Evolutionary conservation across 2,888 invertebrate species (phyloP).

Genomic region (Strigamia transsilvanica): DNA sequence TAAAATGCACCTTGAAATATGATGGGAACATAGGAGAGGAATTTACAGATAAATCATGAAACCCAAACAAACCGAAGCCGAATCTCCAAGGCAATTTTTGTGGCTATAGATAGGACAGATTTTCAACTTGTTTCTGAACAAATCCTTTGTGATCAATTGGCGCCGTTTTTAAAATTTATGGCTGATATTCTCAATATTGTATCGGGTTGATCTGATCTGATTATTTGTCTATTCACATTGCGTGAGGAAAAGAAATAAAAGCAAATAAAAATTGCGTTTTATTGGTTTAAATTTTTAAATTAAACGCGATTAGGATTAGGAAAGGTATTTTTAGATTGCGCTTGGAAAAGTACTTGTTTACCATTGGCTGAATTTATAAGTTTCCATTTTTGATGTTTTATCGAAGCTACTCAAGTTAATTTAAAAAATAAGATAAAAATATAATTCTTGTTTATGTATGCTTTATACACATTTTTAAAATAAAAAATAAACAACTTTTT

Average conservation of each 20-base stretch:
- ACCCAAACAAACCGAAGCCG: constrained; percentile 13
- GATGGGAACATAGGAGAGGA: background rate
- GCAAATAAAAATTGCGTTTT: background rate
- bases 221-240: background rate
- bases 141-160: background rate
- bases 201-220: background rate
- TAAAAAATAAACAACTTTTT: too few relatives aligned
- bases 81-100: constrained; percentile 11
- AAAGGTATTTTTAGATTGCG: too few relatives aligned
- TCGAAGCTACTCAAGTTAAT: too few relatives aligned
- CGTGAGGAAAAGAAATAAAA: background rate
- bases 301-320: background rate
- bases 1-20: background rate
- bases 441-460: too few relatives aligned
- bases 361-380: background rate
- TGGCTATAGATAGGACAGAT: background rate
- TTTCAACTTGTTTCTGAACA: background rate
- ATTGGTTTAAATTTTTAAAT: background rate
- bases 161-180: background rate
- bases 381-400: too few relatives aligned
- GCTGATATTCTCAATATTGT: background rate
- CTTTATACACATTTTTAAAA: too few relatives aligned
- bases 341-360: background rate
- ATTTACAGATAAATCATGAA: background rate
- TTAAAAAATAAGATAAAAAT: too few relatives aligned